These are phyloP conservation scores for Muscicapa comitata DNA, from an alignment of 2,797 vertebrate species.

Conservation along the genomic window DNA sequence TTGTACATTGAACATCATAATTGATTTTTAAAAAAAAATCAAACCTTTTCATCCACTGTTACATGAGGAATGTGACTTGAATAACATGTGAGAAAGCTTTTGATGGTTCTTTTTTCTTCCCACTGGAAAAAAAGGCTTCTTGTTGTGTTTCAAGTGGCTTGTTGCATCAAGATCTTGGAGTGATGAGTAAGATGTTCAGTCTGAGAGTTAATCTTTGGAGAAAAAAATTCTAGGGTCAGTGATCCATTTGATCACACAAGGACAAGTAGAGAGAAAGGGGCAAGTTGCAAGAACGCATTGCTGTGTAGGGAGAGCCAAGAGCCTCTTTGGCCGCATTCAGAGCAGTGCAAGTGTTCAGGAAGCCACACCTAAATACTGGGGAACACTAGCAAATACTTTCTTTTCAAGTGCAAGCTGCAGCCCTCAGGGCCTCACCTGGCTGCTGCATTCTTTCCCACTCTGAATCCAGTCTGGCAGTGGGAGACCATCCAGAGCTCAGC, in stretches of 20 bases:
- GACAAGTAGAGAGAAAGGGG: neutral
- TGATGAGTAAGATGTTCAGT: neutral
- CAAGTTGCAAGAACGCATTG: neutral
- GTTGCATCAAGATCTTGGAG: neutral
- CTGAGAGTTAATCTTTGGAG: neutral
- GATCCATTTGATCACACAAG: neutral
- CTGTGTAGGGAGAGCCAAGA: neutral
- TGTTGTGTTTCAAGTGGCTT: neutral
- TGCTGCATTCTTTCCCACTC: neutral
- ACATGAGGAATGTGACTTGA: neutral
- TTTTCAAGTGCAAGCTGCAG: neutral
- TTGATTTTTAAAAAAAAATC: neutral
- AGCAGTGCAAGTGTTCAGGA: neutral
- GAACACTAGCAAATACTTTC: neutral
- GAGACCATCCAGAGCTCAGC: neutral
- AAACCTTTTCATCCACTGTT: neutral
- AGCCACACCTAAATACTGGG: neutral
- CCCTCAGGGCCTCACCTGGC: neutral
- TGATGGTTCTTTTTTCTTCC: neutral
- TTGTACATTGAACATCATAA: neutral
- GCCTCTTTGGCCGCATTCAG: neutral
- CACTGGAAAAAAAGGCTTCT: neutral
- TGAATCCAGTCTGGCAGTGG: neutral
- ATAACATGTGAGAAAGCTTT: neutral
- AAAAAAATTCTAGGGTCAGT: neutral